A percentile compares a stretch with the other conserved stretches of the same genome.
Conservation (phyloP, 2,113 vertebrate genomes). For the Willisornis vidua region DNA sequence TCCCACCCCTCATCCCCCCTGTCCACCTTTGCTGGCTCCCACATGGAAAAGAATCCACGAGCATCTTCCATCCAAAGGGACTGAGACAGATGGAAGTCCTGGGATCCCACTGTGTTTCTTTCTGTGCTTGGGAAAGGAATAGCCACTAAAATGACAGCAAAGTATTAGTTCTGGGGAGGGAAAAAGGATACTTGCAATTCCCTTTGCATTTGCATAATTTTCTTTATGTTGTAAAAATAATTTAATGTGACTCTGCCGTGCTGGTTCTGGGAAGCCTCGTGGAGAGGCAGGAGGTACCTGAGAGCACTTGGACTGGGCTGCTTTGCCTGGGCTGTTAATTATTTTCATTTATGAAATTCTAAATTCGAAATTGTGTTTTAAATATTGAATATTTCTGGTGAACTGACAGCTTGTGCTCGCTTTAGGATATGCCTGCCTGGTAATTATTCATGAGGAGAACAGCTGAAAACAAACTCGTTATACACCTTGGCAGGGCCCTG, state of each 20-base stretch:
- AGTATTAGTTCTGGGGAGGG: background rate
- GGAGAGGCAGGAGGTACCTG: constrained; percentile 15
- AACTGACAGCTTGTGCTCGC: constrained; percentile 88
- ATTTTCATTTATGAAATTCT: constrained; percentile 82
- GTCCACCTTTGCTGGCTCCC: background rate
- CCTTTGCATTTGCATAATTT: background rate
- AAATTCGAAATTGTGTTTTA: constrained; percentile 82
- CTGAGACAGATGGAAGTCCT: background rate
- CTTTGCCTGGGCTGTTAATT: constrained; percentile 76
- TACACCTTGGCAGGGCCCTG: constrained; percentile 82
- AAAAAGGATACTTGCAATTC: constrained; percentile 3
- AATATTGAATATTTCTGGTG: constrained; percentile 87
- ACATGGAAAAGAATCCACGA: rapidly evolving
- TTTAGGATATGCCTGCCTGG: constrained; percentile 84
- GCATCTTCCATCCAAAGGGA: background rate
- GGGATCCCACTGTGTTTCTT: background rate
- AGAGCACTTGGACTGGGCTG: constrained; percentile 55
- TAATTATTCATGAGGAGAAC: constrained; percentile 89
- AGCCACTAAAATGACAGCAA: constrained; percentile 30
- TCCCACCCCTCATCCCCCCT: background rate
- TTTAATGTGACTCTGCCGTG: background rate
- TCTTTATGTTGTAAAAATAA: constrained; percentile 2
- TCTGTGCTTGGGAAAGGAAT: constrained; percentile 20
- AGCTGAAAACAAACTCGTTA: constrained; percentile 88
- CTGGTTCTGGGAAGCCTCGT: constrained; percentile 18